Evolutionary conservation across 2,888 invertebrate genomes (phyloP), one percentile per base, ranked within the genome.

Genomic region (Herminia tarsipennalis): DNA sequence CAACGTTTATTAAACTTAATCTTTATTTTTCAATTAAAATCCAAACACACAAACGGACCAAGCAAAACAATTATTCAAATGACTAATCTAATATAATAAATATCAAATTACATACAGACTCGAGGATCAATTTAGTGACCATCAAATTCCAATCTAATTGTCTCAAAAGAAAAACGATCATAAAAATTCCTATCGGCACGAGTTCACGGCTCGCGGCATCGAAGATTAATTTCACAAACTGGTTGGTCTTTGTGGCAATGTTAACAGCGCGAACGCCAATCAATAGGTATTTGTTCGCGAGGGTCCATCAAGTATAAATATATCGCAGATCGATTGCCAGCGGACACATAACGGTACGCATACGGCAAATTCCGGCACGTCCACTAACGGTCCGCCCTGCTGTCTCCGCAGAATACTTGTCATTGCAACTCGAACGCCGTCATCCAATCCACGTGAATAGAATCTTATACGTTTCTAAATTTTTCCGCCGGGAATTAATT

Each of bases 351-450:
- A 85, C 85, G 83, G 85, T 76, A 77, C 59, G 37, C 38, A 66
- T 59, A 65, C 55, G 64, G 58, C 63, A 66, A 79, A 87, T 87
- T 76, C 81, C 82, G 66, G 61, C 81, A 80, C 86, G 85, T 80
- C 73, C 73, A 65, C 60, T 88, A 88, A 88, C 88, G 88, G 88
- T 78, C 65, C 69, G 49, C 33, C 63, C 66, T 67, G 66, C 69
- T 75, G 76, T 71, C 77, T 74, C 70, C 63, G 49, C 67, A 57
- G 66, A 73, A 79, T 72, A 73, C 78, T 73, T 72, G 73, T 80
- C 79, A 81, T 78, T 75, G 74, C 73, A 76, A 66, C 69, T 75
- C 71, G 51, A 59, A 58, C 52, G 51, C 62, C 28, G 34, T 66
- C 73, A 67, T 71, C 70, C 64, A 53, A 58, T 56, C 57, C 66